Conservation (phyloP, 2,113 vertebrate species). For the Trogon melanurus region DNA sequence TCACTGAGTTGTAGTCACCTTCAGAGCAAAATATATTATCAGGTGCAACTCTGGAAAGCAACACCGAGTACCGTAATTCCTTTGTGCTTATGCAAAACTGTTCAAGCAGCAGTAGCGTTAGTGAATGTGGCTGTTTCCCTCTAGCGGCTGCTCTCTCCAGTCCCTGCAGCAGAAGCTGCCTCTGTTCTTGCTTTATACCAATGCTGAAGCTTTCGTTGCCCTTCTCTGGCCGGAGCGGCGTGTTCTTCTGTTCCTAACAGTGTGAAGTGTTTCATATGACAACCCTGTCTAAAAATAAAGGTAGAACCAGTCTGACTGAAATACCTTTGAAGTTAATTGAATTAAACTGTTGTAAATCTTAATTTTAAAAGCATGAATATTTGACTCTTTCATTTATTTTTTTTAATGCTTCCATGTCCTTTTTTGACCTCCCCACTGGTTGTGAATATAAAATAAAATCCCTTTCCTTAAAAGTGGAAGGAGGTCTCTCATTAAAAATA, state of each 20-base stretch:
- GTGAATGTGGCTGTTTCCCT: neutral
- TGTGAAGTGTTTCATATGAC: neutral
- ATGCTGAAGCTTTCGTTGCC: neutral
- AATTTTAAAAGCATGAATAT: neutral
- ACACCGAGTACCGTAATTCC: accelerated
- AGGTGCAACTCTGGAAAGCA: neutral
- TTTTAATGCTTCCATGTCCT: neutral
- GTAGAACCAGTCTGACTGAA: neutral
- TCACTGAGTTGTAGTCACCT: neutral
- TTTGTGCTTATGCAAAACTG: accelerated
- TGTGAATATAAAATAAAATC: neutral
- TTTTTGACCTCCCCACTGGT: neutral
- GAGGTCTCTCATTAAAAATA: neutral
- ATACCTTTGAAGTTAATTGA: constrained; percentile 1
- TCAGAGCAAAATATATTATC: neutral
- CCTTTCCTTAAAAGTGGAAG: neutral
- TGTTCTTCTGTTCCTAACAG: neutral
- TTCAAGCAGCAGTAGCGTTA: neutral
- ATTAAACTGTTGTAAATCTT: neutral
- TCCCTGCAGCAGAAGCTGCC: neutral
- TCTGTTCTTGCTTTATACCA: neutral
- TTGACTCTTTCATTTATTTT: neutral
- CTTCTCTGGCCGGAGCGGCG: neutral
- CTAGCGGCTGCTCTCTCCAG: neutral
- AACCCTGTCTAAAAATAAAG: neutral